Percentiles rank a stretch among this genome's conserved stretches.
These are phyloP conservation scores for Perodicticus potto DNA, from an alignment of 2,797 vertebrate genomes.

Conservation along the genomic window DNA sequence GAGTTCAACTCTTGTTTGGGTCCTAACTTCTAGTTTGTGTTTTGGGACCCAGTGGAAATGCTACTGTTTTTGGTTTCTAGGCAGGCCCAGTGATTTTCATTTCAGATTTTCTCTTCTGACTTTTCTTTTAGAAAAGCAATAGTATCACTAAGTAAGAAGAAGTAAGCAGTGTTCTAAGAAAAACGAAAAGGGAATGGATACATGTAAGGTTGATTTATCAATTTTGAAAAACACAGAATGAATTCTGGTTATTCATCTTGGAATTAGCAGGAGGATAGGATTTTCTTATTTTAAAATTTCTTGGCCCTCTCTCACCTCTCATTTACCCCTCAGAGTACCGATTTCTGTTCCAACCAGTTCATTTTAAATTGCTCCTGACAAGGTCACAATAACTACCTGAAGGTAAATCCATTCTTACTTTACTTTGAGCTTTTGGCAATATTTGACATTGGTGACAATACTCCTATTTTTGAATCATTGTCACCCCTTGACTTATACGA, in stretches of 20 bases:
- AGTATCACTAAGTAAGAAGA: neutral
- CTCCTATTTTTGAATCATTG: neutral
- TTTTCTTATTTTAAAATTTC: conserved; percentile 28
- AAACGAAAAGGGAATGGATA: neutral
- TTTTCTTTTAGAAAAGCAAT: conserved; percentile 33
- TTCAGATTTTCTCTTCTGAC: neutral
- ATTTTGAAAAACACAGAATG: conserved; percentile 28
- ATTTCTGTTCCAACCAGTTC: neutral
- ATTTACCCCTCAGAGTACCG: neutral
- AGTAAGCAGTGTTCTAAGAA: neutral
- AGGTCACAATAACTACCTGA: neutral
- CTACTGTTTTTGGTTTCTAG: neutral
- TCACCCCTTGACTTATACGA: neutral
- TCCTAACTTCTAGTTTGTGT: neutral
- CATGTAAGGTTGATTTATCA: neutral
- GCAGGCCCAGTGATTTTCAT: neutral
- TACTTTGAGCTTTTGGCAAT: conserved; percentile 29
- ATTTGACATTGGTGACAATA: neutral
- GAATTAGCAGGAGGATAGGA: neutral
- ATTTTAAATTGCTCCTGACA: neutral
- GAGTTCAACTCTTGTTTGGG: neutral
- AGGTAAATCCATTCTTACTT: neutral
- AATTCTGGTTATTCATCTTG: neutral
- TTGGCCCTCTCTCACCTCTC: neutral
- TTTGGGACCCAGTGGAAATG: neutral